Base-by-base conservation (phyloP, 2,888 invertebrate genomes). In the Escarpia spicata region DNA sequence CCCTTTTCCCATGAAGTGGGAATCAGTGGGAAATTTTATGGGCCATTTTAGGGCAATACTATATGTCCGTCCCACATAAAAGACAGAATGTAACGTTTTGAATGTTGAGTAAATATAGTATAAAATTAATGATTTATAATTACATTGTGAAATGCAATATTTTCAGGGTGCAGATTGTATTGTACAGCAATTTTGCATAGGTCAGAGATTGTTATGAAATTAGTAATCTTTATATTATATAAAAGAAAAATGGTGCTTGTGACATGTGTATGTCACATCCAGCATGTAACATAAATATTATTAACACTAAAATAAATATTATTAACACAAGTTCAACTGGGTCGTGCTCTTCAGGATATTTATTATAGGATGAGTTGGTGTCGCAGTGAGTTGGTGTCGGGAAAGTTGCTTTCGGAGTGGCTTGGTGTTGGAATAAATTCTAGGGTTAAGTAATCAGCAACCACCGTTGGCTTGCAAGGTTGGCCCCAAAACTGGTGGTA, bases 71-170 rank as follows among this genome's bases (percentile, higher is more conserved):
- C 52, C 52, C 15, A 9, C 52, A 52, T 52, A 52, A 52, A 52
- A 26, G 75, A 75, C 75, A 6, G 26, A 26, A 75, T 75, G 26
- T 75, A 75, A 26, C 26, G 75, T 75, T 26, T 75, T 75, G 19
- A 75, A n/a, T 75, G 26, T 26, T n/a, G 75, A 75, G 75, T 2
- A 75, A 75, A 75, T 75, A 75, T 75, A 75, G 75, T 75, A 75
- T 75, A 75, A 75, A 0, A 19, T 26, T 19, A 4, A 75, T n/a
- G 1, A 75, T 75, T 75, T 75, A 75, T 75, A 75, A 6, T 75
- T 75, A 19, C n/a, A 75, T 75, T 75, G n/a, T 75, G n/a, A 75
- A 75, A 75, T 75, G 75, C 75, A 75, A 75, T 75, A 75, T 75
- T 75, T 60, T 60, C 60, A 60, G 60, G 19, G n/a, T 75, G 75